Conservation (phyloP, 2,797 vertebrate genomes). For the Scleropages formosus region DNA sequence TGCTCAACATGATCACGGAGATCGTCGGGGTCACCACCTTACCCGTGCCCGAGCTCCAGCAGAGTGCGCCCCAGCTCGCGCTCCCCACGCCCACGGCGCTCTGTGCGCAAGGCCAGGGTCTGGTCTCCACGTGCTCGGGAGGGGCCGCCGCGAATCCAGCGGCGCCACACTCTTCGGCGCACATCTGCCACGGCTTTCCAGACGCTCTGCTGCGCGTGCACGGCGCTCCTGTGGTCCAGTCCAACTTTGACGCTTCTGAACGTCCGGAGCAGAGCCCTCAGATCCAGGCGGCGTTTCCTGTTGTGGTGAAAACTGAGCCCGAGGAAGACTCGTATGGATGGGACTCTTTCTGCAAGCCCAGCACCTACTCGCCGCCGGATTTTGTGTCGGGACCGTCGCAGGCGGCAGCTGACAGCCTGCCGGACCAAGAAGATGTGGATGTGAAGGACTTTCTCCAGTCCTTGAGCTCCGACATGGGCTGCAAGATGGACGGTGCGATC, state of each 20-base stretch:
- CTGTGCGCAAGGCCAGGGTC: not conserved
- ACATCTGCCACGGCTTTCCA: constrained; percentile 54
- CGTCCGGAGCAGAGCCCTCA: constrained; percentile 19
- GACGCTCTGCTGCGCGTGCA: constrained; percentile 51
- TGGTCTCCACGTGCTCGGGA: constrained; percentile 56
- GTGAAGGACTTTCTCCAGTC: constrained; percentile 62
- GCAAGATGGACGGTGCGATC: constrained; percentile 51
- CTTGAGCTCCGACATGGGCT: constrained; percentile 46
- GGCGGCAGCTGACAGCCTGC: constrained; percentile 29
- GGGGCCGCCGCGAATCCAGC: constrained; percentile 37
- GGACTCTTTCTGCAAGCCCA: constrained; percentile 53
- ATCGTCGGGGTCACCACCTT: constrained; percentile 87
- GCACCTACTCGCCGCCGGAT: constrained; percentile 52
- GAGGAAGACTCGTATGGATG: constrained; percentile 66
- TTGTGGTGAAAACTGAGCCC: constrained; percentile 73
- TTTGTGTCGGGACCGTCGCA: constrained; percentile 46
- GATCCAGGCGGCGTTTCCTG: constrained; percentile 47
- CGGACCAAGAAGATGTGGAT: constrained; percentile 56
- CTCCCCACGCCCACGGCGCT: constrained; percentile 41
- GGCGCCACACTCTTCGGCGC: constrained; percentile 54
- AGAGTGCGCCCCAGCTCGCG: constrained; percentile 54
- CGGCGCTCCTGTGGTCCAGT: constrained; percentile 43
- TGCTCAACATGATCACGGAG: constrained; percentile 91
- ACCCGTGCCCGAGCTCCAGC: constrained; percentile 64
- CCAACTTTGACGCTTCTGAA: constrained; percentile 29